Evolutionary conservation across 2,797 vertebrate species (phyloP).

Genomic region (Rhinella marina): DNA sequence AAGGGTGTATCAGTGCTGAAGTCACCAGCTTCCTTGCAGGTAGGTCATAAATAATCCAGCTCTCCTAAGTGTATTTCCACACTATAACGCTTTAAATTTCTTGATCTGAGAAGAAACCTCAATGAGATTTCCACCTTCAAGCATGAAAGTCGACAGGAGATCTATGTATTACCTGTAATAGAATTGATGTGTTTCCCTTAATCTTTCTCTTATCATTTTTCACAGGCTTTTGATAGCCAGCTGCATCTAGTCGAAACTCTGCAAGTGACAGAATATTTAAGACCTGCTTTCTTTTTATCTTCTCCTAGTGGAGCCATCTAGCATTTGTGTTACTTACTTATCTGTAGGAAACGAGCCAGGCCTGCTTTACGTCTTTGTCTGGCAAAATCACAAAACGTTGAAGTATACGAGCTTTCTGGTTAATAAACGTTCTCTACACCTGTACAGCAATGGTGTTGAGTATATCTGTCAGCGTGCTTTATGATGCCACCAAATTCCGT

Average conservation of each 20-base stretch:
- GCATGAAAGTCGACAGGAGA: background rate
- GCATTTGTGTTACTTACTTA: slow-evolving; percentile 16
- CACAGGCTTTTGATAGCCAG: background rate
- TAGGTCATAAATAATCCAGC: slow-evolving; percentile 6
- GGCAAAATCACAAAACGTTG: background rate
- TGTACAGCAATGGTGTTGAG: background rate
- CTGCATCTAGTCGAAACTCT: slow-evolving; percentile 2
- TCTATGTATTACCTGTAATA: background rate
- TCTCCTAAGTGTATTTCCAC: background rate
- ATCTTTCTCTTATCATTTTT: slow-evolving; percentile 14
- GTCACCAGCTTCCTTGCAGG: background rate
- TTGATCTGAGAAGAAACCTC: background rate
- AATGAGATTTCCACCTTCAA: slow-evolving; percentile 15
- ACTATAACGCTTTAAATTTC: background rate
- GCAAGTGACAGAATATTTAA: slow-evolving; percentile 36
- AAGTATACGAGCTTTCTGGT: background rate
- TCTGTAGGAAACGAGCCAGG: background rate
- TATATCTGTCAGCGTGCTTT: background rate
- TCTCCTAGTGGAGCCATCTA: slow-evolving; percentile 1
- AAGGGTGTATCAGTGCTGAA: too few species aligned
- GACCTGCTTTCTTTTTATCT: slow-evolving; percentile 24
- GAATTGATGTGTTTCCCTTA: slow-evolving; percentile 22
- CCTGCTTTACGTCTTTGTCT: slow-evolving; percentile 10
- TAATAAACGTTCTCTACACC: slow-evolving; percentile 13
- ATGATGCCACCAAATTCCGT: background rate